Evolutionary conservation across 2,797 vertebrate species (phyloP), one percentile per base, ranked within the genome.

Genomic region (Lacerta bilineata): DNA sequence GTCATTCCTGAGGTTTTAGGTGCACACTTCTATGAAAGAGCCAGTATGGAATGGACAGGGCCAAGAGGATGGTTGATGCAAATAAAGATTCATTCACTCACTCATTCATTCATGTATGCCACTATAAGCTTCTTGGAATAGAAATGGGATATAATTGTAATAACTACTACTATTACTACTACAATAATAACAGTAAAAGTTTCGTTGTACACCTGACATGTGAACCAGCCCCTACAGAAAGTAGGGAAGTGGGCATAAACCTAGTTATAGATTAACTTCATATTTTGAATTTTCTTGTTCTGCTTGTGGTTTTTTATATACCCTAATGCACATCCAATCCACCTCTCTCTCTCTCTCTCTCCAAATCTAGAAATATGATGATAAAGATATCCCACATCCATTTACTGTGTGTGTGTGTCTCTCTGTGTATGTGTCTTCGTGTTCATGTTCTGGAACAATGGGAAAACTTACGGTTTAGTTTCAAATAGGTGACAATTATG

Each of bases 401-500:
- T 61, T 76, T 61, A 41, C 25, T 36, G 43, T 86, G 0, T 33
- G 33, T 33, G 33, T 33, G 33, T 33, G 33, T 33, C 33, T 33
- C 6, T 18, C 27, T 17, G 2, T 8, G 10, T 20, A 10, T 20
- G 1, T 11, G 7, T 33, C 41, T 33, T 4, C 3, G 1, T 50
- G 68, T 33, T 4, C 9, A 33, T 11, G n/a, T 59, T 41, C 46
- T 41, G 17, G 68, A 72, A 61, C 18, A 17, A 10, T 80, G 64
- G 33, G 39, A 59, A 80, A 2, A 87, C 85, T 80, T 87, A 87
- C 85, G 29, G 1, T 72, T 55, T 59, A 87, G 8, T 80, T 29
- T 72, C 8, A 8, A 72, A 39, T 39, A 9, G 36, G 68, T 72
- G 33, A 13, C 25, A 41, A 36, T 29, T 79, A 80, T 59, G 25